phyloP scores from a whole-genome alignment of 2,113 vertebrate species.

The Cyrtonyx montezumae region DNA sequence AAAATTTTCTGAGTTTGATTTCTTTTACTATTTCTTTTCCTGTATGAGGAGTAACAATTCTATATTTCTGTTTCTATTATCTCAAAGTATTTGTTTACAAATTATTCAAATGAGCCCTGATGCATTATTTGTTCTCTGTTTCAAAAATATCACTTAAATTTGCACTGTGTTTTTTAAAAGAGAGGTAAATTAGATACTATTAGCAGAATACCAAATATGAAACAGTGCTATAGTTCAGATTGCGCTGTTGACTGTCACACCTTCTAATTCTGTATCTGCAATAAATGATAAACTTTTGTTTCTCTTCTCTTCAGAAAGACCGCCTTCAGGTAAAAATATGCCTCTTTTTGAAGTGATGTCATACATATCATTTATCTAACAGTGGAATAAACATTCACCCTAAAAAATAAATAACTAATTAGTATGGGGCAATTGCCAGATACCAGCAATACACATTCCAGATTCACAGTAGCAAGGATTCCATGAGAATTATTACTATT shows the following conservation, averaged over 20 bases:
- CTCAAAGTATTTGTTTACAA: not conserved
- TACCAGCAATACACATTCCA: not conserved
- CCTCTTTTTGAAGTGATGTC: not conserved
- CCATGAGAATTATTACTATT: slow-evolving; percentile 12
- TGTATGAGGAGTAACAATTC: not conserved
- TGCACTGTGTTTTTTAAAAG: not conserved
- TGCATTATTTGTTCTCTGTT: not conserved
- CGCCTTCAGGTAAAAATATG: not conserved
- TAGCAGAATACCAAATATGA: not conserved
- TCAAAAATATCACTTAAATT: slow-evolving; percentile 13
- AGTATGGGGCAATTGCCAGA: not conserved
- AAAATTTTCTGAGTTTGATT: not conserved
- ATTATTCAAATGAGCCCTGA: not conserved
- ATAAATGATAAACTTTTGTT: not conserved
- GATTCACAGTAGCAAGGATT: not conserved
- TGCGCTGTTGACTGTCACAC: not conserved
- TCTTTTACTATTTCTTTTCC: not conserved
- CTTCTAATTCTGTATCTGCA: not conserved
- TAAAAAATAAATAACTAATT: slow-evolving; percentile 42
- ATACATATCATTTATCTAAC: not conserved
- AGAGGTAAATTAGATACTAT: not conserved
- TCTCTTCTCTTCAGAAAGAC: not conserved
- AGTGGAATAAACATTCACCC: slow-evolving; percentile 3
- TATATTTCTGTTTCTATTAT: not conserved
- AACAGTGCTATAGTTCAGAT: not conserved